A percentile compares a stretch with the other conserved stretches of the same genome.
Conservation (phyloP, 2,888 invertebrate genomes). For the Antheraea assamensis region DNA sequence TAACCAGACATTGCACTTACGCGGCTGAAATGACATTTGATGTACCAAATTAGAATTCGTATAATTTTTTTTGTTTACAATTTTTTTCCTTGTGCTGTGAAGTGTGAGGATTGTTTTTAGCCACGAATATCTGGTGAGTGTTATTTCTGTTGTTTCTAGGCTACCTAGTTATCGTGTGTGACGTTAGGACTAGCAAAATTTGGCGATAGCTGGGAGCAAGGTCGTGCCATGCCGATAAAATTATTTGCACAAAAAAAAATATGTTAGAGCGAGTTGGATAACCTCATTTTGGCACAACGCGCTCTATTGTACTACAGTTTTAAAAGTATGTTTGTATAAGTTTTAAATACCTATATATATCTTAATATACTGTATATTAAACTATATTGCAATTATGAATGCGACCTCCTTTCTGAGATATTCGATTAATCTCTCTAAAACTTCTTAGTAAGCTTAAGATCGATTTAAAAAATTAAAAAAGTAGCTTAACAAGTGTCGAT, state of each 20-base stretch:
- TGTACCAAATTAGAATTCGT: background rate
- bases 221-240: slow-evolving; percentile 76
- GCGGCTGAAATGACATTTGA: slow-evolving; percentile 19
- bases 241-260: slow-evolving; percentile 80
- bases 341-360: slow-evolving; percentile 6
- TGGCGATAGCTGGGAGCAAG: slow-evolving; percentile 79
- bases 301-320: slow-evolving; percentile 48
- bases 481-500: no score
- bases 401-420: background rate
- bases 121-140: slow-evolving; percentile 38
- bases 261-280: slow-evolving; percentile 77
- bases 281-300: slow-evolving; percentile 77
- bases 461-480: background rate
- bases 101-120: slow-evolving; percentile 28
- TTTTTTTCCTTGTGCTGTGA: slow-evolving; percentile 48
- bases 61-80: slow-evolving; percentile 9
- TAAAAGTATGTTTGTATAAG: slow-evolving; percentile 17
- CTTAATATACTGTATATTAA: background rate
- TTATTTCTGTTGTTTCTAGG: slow-evolving; percentile 44
- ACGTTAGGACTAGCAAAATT: slow-evolving; percentile 74
- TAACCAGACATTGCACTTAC: slow-evolving; percentile 20
- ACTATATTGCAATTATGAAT: slow-evolving; percentile 1
- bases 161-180: slow-evolving; percentile 61
- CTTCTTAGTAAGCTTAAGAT: background rate
- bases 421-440: background rate